phyloP scores from a whole-genome alignment of 2,113 vertebrate species.

The Channa argus region DNA sequence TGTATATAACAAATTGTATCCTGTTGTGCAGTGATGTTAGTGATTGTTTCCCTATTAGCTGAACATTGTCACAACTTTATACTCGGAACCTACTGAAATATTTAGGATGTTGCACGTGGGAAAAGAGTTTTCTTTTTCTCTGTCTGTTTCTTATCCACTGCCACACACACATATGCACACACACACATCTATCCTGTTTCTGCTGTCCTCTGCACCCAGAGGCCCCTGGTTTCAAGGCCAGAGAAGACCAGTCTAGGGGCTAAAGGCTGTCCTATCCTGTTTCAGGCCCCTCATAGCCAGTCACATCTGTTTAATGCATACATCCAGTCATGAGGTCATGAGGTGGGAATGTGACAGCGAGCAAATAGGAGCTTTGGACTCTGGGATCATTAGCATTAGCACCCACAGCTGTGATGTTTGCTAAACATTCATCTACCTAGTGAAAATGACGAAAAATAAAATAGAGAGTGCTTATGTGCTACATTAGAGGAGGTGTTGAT shows the following conservation, averaged over 20 bases:
- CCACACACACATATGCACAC: slow-evolving; percentile 34
- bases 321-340: slow-evolving; percentile 78
- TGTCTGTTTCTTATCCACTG: slow-evolving; percentile 11
- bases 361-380: slow-evolving; percentile 66
- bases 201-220: slow-evolving; percentile 69
- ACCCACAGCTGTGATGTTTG: slow-evolving; percentile 35
- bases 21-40: too few relatives aligned
- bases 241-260: slow-evolving; percentile 68
- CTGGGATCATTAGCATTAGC: slow-evolving; percentile 51
- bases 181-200: slow-evolving; percentile 65
- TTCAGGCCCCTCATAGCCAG: slow-evolving; percentile 76
- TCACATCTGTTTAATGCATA: slow-evolving; percentile 84
- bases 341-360: slow-evolving; percentile 78
- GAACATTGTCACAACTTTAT: too few relatives aligned
- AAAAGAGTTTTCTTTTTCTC: slow-evolving; percentile 38
- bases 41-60: too few relatives aligned
- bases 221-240: slow-evolving; percentile 79
- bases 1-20: too few relatives aligned
- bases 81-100: slow-evolving; percentile 39
- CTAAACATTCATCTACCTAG: slow-evolving; percentile 17
- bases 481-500: neutral
- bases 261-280: slow-evolving; percentile 77
- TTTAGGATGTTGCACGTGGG: slow-evolving; percentile 56
- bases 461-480: neutral
- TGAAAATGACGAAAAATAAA: neutral